Base-by-base conservation (phyloP, 2,113 vertebrate species). In the Dipodomys ordii region DNA sequence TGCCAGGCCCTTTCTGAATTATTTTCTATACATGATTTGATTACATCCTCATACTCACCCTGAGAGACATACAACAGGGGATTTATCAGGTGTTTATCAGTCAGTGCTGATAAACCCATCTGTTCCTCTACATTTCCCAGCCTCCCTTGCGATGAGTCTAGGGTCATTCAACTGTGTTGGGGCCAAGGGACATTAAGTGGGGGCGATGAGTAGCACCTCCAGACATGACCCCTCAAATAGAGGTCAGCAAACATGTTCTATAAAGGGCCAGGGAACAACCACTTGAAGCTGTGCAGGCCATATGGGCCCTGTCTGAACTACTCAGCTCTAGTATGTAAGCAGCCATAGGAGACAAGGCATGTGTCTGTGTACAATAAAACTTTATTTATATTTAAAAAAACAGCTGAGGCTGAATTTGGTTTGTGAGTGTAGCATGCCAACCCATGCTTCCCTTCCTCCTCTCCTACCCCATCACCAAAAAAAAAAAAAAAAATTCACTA, bases 321-420 rank as follows among this genome's bases (percentile, higher is more conserved):
- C 22, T 62, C 71, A n/a, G 60, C 11, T 72, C 65, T 80, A 39
- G 25, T 69, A 16, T 22, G 23, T 82, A 93, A 87, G 53, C 46
- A 76, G 23, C 19, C 49, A 27, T 30, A 76, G 35, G 4, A 77
- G 83, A 16, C 30, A 73, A 68, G 18, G 9, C 3, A 19, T 30
- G 3, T 83, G n/a, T 30, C 65, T 92, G 10, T 67, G 65, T 68
- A 73, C 44, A 68, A 68, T 32, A 83, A 91, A 95, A 85, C 71
- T 93, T 71, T 46, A 93, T 65, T 90, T 90, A 83, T 25, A 82
- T 57, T 57, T 49, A 1, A 85, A 94, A 82, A 10, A 65, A 6
- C 57, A 44, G 28, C 62, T 64, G 32, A 39, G 13, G n/a, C 46
- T 62, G 30, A 64, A 85, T 82, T 77, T 81, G 77, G 23, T 13